Evolutionary conservation across 37 sponge, comb jelly and placozoan species (phyloP).

Genomic region (Agelas oroides): DNA sequence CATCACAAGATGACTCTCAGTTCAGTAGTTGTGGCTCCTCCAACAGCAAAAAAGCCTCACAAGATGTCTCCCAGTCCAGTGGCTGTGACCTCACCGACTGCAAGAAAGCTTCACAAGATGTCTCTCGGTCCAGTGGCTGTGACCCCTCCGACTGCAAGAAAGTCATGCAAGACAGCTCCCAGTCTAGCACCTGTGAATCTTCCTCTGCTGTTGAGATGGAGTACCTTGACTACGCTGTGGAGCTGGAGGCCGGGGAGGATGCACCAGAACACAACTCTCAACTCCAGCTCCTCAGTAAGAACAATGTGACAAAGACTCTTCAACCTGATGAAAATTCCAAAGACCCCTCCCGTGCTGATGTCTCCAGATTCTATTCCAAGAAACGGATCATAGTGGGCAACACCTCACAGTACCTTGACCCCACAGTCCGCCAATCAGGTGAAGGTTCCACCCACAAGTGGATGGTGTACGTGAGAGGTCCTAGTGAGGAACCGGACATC

Average conservation of each 20-base stretch:
- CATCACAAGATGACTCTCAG: neutral
- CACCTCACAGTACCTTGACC: constrained; percentile 78
- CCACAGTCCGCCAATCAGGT: neutral
- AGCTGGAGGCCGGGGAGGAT: no score
- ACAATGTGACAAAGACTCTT: no score
- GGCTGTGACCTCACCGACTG: neutral
- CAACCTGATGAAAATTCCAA: neutral
- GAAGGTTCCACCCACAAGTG: constrained; percentile 91
- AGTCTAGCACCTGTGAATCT: no score
- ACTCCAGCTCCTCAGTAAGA: no score
- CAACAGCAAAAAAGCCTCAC: no score
- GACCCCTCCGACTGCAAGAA: neutral
- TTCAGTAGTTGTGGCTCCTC: no score
- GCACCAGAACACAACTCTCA: no score
- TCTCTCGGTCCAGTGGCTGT: neutral
- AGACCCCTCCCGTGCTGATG: neutral
- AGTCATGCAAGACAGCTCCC: no score
- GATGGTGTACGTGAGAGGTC: constrained; percentile 89
- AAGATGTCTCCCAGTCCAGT: no score
- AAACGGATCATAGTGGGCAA: constrained; percentile 84
- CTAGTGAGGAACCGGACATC: constrained; percentile 60
- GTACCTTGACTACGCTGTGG: no score
- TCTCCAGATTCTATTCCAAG: constrained; percentile 39
- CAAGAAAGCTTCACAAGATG: neutral
- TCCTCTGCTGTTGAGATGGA: no score